A percentile compares a stretch with the other conserved stretches of the same genome.
Evolutionary conservation across 2,113 vertebrate species (phyloP).

Genomic region (Toxotes chatareus): DNA sequence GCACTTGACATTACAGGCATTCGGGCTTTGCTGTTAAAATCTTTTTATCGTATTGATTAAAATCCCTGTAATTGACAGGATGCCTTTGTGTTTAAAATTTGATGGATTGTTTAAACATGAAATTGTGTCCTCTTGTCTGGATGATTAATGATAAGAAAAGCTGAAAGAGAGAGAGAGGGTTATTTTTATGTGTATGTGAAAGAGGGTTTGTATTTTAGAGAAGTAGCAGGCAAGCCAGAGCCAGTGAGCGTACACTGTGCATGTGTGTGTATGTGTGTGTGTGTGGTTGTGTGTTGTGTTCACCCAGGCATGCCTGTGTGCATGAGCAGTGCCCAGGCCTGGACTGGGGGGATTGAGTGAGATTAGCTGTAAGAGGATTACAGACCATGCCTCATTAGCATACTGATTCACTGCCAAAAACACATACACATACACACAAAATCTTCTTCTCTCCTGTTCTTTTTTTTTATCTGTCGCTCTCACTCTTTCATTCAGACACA

Average conservation of each 20-base stretch:
- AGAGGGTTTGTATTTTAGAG: constrained; percentile 37
- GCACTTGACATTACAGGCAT: constrained; percentile 11
- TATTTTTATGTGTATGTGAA: constrained; percentile 8
- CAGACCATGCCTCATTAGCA: constrained; percentile 83
- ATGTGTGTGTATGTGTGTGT: constrained; percentile 7
- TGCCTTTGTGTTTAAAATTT: constrained; percentile 10
- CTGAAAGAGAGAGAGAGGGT: not conserved
- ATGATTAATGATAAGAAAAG: not conserved
- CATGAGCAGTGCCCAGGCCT: constrained; percentile 69
- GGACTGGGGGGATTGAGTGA: constrained; percentile 76
- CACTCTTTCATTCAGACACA: constrained; percentile 28
- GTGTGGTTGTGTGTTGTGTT: constrained; percentile 50
- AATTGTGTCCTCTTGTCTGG: not conserved
- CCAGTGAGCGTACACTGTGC: constrained; percentile 16
- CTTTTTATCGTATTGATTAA: constrained; percentile 6
- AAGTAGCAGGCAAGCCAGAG: constrained; percentile 8
- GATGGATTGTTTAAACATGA: constrained; percentile 11
- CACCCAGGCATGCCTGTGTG: constrained; percentile 66
- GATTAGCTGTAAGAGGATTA: constrained; percentile 84
- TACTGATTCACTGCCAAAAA: constrained; percentile 81
- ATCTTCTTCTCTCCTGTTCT: constrained; percentile 45
- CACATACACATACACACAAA: constrained; percentile 72
- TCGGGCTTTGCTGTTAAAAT: not conserved
- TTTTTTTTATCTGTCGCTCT: constrained; percentile 36
- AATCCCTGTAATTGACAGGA: not conserved